These are phyloP conservation scores for Pseudochirops corinnae DNA, from an alignment of 2,797 vertebrate species.

Conservation along the genomic window DNA sequence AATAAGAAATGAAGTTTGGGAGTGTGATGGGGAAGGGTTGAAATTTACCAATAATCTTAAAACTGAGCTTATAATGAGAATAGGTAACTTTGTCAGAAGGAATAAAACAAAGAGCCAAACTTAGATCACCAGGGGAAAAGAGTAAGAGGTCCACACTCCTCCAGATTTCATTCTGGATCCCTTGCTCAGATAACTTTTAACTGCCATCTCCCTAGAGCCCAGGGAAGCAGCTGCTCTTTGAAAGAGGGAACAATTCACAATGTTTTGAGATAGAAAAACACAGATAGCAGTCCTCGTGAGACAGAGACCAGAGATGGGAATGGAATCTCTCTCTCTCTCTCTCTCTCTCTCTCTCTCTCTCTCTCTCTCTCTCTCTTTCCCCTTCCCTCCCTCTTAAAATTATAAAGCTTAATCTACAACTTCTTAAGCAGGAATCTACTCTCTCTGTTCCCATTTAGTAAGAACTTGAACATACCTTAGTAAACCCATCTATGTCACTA, in stretches of 20 bases:
- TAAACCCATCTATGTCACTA: neutral
- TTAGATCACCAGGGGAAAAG: neutral
- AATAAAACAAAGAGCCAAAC: neutral
- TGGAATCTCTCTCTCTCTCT: neutral
- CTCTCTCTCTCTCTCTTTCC: too few relatives aligned
- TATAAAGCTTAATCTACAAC: neutral
- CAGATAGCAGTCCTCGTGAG: neutral
- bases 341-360: neutral
- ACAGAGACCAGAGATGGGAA: neutral
- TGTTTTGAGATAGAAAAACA: neutral
- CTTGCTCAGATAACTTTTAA: neutral
- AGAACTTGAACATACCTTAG: neutral
- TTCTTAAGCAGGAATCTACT: neutral
- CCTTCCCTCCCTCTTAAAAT: neutral
- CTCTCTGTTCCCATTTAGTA: neutral
- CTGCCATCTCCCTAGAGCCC: neutral
- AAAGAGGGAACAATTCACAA: neutral
- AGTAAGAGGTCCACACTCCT: neutral
- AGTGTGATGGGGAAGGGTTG: neutral
- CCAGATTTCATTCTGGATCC: neutral
- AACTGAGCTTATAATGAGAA: neutral
- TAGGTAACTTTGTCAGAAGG: neutral
- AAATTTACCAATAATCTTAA: neutral
- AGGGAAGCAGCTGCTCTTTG: neutral
- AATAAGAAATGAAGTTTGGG: conserved; percentile 19